These are phyloP conservation scores for Drosophila paramelanica DNA, from an alignment of 2,888 invertebrate species.

Conservation along the genomic window DNA sequence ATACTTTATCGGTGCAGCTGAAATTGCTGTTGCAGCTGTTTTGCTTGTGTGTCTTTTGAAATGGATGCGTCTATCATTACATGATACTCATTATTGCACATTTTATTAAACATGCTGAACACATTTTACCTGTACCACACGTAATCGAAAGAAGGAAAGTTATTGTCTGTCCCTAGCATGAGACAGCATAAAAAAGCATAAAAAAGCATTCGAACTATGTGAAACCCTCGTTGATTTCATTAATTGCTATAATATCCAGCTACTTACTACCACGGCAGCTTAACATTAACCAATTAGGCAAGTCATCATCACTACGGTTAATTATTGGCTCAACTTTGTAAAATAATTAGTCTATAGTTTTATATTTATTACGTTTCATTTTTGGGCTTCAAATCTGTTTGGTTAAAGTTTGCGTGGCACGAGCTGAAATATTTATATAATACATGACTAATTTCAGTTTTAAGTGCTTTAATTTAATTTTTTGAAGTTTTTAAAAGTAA, in stretches of 20 bases:
- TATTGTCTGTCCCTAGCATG: slow-evolving; percentile 40
- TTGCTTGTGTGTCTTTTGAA: slow-evolving; percentile 23
- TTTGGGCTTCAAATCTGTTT: not conserved
- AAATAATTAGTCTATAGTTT: not conserved
- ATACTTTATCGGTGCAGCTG: slow-evolving; percentile 4
- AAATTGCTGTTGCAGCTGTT: slow-evolving; percentile 44
- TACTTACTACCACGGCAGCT: slow-evolving; percentile 54
- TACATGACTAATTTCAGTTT: too few species aligned
- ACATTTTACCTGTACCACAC: slow-evolving; percentile 1
- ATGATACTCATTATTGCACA: slow-evolving; percentile 71
- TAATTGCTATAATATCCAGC: slow-evolving; percentile 63
- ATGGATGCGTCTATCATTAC: slow-evolving; percentile 63
- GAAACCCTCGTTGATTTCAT: slow-evolving; percentile 59
- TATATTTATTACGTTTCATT: too few species aligned
- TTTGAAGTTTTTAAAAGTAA: too few species aligned
- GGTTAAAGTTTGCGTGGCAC: not conserved
- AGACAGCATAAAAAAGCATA: slow-evolving; percentile 51
- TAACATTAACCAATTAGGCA: slow-evolving; percentile 54
- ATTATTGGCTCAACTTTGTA: slow-evolving; percentile 27
- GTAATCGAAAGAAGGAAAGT: slow-evolving; percentile 50
- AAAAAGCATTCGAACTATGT: slow-evolving; percentile 32
- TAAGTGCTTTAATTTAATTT: too few species aligned
- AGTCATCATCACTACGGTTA: slow-evolving; percentile 56
- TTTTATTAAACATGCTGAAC: slow-evolving; percentile 46
- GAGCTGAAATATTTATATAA: not conserved